These are phyloP conservation scores for Ceyx margarethae DNA, from an alignment of 2,113 vertebrate genomes.

Conservation along the genomic window DNA sequence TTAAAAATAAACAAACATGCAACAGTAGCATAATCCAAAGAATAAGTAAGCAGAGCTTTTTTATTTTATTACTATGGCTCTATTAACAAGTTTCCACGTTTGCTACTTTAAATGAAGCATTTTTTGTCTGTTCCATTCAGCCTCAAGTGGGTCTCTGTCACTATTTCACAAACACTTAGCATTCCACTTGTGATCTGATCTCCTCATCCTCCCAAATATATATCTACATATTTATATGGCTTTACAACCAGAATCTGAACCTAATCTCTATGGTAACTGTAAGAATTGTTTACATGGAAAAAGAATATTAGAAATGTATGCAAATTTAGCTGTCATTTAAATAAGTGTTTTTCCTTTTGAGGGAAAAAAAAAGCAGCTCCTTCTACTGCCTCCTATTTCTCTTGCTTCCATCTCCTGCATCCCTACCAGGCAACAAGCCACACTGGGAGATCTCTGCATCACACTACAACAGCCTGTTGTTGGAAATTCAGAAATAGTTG, in stretches of 20 bases:
- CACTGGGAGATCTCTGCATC: conserved; percentile 6
- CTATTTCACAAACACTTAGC: not conserved
- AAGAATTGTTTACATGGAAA: conserved; percentile 48
- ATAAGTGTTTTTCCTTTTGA: not conserved
- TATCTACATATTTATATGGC: not conserved
- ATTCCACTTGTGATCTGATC: not conserved
- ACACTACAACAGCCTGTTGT: not conserved
- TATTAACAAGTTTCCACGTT: not conserved
- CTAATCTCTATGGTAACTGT: conserved; percentile 41
- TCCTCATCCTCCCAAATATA: not conserved
- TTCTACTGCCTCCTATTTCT: conserved; percentile 24
- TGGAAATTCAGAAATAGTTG: conserved; percentile 13
- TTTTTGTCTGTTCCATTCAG: not conserved
- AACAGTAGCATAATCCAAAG: not conserved
- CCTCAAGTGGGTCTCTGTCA: not conserved
- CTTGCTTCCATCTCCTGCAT: conserved; percentile 9
- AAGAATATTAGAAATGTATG: conserved; percentile 19
- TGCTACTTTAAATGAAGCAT: not conserved
- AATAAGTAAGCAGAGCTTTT: not conserved
- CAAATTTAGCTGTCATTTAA: conserved; percentile 47
- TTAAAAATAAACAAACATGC: not conserved
- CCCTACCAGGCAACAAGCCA: not conserved
- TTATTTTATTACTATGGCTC: not conserved
- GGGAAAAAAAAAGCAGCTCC: not conserved
- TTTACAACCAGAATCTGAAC: conserved; percentile 29